phyloP scores from a whole-genome alignment of 2,888 invertebrate species.

The Hirtodrosophila histrioides region DNA sequence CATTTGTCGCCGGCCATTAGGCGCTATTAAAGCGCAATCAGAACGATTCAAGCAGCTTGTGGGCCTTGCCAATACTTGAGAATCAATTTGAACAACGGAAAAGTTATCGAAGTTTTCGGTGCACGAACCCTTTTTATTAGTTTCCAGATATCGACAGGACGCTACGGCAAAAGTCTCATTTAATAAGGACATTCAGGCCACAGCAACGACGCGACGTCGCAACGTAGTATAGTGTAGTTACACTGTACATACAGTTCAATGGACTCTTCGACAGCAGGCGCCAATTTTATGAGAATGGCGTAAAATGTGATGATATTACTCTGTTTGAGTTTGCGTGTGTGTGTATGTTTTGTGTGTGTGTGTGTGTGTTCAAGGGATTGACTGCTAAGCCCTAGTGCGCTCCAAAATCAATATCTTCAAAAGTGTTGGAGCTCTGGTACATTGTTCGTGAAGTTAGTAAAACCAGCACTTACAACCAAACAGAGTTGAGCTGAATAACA shows the following conservation, averaged over 20 bases:
- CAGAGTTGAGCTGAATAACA: neutral
- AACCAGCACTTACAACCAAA: neutral
- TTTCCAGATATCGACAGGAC: slow-evolving; percentile 47
- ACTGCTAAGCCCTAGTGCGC: slow-evolving; percentile 30
- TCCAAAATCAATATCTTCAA: slow-evolving; percentile 59
- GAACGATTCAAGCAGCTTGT: slow-evolving; percentile 37
- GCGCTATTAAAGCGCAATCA: slow-evolving; percentile 76
- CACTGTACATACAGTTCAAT: slow-evolving; percentile 50
- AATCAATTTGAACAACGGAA: slow-evolving; percentile 63
- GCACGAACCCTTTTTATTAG: slow-evolving; percentile 68
- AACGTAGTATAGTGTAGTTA: slow-evolving; percentile 19
- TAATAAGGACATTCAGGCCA: slow-evolving; percentile 50
- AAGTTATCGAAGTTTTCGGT: slow-evolving; percentile 50
- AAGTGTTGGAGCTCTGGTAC: slow-evolving; percentile 3
- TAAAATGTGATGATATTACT: slow-evolving; percentile 30
- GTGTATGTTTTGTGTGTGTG: neutral
- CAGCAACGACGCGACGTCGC: slow-evolving; percentile 30
- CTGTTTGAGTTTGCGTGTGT: slow-evolving; percentile 6
- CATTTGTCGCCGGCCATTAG: slow-evolving; percentile 77
- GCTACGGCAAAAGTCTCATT: slow-evolving; percentile 9
- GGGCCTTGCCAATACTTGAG: slow-evolving; percentile 42
- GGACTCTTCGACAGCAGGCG: slow-evolving; percentile 45
- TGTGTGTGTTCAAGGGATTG: slow-evolving; percentile 16
- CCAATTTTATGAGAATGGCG: slow-evolving; percentile 28
- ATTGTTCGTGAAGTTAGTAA: slow-evolving; percentile 19